These are phyloP conservation scores for Heloderma charlesbogerti DNA, from an alignment of 2,113 vertebrate genomes.

Conservation along the genomic window DNA sequence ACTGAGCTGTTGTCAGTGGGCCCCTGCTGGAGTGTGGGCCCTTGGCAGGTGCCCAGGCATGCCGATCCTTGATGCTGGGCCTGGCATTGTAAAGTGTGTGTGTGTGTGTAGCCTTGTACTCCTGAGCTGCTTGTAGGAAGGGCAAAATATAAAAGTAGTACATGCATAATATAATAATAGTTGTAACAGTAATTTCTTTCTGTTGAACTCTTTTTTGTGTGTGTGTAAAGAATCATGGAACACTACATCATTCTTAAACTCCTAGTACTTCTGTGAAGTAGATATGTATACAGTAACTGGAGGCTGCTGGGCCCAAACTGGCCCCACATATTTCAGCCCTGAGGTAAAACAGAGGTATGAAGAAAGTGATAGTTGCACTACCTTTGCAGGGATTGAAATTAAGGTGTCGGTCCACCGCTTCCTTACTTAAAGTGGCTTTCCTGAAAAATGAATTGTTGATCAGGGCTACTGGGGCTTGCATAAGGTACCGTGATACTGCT, in stretches of 20 bases:
- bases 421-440: background rate
- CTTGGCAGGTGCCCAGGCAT: too few relatives aligned
- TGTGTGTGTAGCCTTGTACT: background rate
- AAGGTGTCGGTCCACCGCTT: background rate
- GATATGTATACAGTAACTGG: background rate
- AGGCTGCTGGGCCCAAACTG: background rate
- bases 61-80: too few relatives aligned
- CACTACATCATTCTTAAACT: background rate
- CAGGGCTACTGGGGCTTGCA: background rate
- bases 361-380: background rate
- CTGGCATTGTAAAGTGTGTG: too few relatives aligned
- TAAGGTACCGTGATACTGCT: background rate
- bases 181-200: background rate
- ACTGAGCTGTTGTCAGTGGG: too few relatives aligned
- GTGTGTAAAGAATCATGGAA: conserved; percentile 33
- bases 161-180: background rate
- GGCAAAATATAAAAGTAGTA: background rate
- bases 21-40: too few relatives aligned
- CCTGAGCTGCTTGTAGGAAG: background rate
- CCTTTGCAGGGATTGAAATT: background rate
- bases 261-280: background rate
- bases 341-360: background rate
- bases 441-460: background rate
- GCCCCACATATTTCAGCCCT: too few relatives aligned
- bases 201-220: background rate